Evolutionary conservation across 2,113 vertebrate species (phyloP), one percentile per base, ranked within the genome.

Genomic region (Ascaphus truei): DNA sequence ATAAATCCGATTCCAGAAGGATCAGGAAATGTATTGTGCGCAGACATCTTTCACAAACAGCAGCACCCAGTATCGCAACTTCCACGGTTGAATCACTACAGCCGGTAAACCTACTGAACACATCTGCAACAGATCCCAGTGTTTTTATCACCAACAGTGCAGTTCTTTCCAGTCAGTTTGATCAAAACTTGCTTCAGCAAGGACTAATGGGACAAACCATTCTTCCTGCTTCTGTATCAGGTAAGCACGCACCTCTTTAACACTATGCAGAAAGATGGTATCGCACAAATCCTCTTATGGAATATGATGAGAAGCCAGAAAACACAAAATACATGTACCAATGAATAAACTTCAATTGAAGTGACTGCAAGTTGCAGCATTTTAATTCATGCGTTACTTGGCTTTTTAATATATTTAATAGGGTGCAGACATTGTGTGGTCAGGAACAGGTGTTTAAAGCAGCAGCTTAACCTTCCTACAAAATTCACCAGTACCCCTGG

Each of bases 161-260:
- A 0, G 93, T 96, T 26, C 88, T 98, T 55, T 82, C 92, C 0
- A 90, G 92, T 18, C 96, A 94, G 64, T 94, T 96, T 45, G 97
- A 99, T 45, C 94, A 94, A 52, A 94, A 79, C 66, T 71, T 98
- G 15, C 90, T 98, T 55, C 96, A 93, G 0, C 92, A 85, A 13
- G 92, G 96, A 25, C 87, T 98, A 3, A 93, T 99, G 61, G 92
- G 96, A 50, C 96, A 98, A 74, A 90, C 96, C 6, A 91, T 98
- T 50, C 88, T 99, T 13, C 97, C 97, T 2, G 92, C 95, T 51
- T 94, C 97, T 3, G 85, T 99, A 82, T 95, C 97, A 86, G 95
- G 97, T 98, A 88, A 69, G 77, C n/a, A 50, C 9, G n/a, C n/a
- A n/a, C n/a, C n/a, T n/a, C n/a, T n/a, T n/a, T n/a, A n/a, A n/a